Evolutionary conservation across 23 tunicate genomes (phyloP).

Genomic region (Halocynthia aurantium): DNA sequence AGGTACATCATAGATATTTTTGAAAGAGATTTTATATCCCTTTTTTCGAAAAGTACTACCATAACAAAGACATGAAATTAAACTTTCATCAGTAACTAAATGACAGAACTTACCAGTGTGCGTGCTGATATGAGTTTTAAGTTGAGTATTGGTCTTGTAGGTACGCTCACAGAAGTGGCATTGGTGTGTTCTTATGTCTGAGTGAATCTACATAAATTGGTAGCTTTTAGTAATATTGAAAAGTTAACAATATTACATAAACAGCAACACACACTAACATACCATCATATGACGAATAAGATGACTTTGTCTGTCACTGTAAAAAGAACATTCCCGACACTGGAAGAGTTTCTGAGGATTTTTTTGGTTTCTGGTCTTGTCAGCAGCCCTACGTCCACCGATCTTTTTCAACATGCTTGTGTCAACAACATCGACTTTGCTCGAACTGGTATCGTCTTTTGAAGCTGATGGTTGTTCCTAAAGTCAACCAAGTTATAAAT

Average conservation of each 20-base stretch:
- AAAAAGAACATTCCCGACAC: no score
- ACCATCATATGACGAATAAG: constrained; percentile 4
- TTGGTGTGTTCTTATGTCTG: constrained; percentile 94
- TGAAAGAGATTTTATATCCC: not conserved
- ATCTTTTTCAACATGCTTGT: constrained; percentile 47
- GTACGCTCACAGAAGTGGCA: constrained; percentile 96
- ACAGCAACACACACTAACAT: not conserved
- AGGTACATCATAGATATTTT: not conserved
- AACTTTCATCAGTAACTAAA: not conserved
- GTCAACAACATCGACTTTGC: constrained; percentile 33
- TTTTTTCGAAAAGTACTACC: not conserved
- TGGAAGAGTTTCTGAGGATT: no score
- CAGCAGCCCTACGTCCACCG: constrained; percentile 41
- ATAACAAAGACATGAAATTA: not conserved
- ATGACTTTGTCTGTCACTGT: no score
- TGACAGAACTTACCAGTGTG: constrained; percentile 54
- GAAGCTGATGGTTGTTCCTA: constrained; percentile 87
- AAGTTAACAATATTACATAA: not conserved
- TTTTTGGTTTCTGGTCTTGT: constrained; percentile 74
- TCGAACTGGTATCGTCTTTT: constrained; percentile 33
- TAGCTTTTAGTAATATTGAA: no score
- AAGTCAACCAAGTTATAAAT: not conserved
- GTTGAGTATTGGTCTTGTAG: constrained; percentile 94
- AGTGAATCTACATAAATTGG: constrained; percentile 63
- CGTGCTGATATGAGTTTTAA: constrained; percentile 98